A percentile compares a stretch with the other conserved stretches of the same genome.
Conservation (phyloP, 1,140 invertebrate species). For the Globodera ellingtonae region DNA sequence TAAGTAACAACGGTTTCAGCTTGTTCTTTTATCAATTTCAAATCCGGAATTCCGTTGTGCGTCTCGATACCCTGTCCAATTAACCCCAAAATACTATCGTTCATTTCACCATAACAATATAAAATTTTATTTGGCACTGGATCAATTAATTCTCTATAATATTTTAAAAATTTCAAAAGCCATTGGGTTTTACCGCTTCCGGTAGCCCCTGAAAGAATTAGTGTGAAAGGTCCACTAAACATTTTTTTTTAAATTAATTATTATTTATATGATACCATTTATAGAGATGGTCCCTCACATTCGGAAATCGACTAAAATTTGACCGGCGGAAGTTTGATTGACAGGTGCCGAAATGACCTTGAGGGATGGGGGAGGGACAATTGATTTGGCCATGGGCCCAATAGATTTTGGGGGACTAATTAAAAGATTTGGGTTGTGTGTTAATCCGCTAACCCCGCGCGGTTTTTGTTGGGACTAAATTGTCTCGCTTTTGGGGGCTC, state of each 20-base stretch:
- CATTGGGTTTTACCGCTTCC: neutral
- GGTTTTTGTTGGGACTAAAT: fast-evolving
- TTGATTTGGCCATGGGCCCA: too few species aligned
- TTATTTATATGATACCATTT: too few species aligned
- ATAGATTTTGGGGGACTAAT: too few species aligned
- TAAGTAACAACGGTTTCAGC: neutral
- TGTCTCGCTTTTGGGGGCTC: fast-evolving
- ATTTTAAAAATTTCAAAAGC: neutral
- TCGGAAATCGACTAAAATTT: too few species aligned
- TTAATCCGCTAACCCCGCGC: too few species aligned
- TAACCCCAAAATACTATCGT: neutral
- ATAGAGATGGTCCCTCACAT: neutral
- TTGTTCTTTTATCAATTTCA: neutral
- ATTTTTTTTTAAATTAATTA: too few species aligned
- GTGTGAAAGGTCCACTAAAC: too few species aligned
- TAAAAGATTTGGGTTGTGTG: too few species aligned
- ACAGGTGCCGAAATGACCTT: too few species aligned
- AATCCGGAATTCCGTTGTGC: neutral
- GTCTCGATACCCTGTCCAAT: neutral
- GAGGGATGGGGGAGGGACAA: too few species aligned
- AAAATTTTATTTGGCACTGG: neutral
- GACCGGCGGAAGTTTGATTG: too few species aligned
- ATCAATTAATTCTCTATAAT: neutral
- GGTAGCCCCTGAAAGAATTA: too few species aligned
- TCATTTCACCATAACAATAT: neutral